Percentiles rank a stretch among this genome's conserved stretches.
Conservation (phyloP, 2,888 invertebrate species). For the Pelosia muscerda region DNA sequence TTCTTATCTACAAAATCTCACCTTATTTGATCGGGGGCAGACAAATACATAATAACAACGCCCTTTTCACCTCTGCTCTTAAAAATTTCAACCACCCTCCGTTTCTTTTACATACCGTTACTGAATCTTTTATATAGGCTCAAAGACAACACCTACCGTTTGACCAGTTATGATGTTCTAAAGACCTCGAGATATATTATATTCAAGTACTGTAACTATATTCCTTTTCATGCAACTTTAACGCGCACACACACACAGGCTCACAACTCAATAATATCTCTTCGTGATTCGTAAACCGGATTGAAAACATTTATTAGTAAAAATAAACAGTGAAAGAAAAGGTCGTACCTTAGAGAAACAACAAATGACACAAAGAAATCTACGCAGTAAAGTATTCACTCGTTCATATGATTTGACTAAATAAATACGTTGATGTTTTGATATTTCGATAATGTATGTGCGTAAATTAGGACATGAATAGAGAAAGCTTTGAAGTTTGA, state of each 20-base stretch:
- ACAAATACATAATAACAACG: no score
- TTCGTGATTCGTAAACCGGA: conserved; percentile 18
- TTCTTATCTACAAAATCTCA: neutral
- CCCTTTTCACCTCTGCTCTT: no score
- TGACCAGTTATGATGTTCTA: no score
- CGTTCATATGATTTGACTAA: conserved; percentile 14
- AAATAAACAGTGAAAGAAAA: conserved; percentile 44
- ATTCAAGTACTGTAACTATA: no score
- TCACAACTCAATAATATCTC: conserved; percentile 9
- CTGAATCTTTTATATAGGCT: no score
- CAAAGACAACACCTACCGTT: no score
- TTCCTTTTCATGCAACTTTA: neutral
- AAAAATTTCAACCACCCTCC: no score
- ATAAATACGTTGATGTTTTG: conserved; percentile 17
- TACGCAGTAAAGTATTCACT: conserved; percentile 33
- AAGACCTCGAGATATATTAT: no score
- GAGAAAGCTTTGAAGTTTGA: neutral
- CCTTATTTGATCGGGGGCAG: neutral
- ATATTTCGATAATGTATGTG: conserved; percentile 11
- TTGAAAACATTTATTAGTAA: conserved; percentile 32
- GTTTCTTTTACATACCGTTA: neutral
- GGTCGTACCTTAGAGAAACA: conserved; percentile 53
- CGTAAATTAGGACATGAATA: neutral
- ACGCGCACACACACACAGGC: neutral
- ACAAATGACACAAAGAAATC: conserved; percentile 49